A percentile compares a stretch with the other conserved stretches of the same genome.
Conservation (phyloP, 2,888 invertebrate species). For the Neoaliturus tenellus region DNA sequence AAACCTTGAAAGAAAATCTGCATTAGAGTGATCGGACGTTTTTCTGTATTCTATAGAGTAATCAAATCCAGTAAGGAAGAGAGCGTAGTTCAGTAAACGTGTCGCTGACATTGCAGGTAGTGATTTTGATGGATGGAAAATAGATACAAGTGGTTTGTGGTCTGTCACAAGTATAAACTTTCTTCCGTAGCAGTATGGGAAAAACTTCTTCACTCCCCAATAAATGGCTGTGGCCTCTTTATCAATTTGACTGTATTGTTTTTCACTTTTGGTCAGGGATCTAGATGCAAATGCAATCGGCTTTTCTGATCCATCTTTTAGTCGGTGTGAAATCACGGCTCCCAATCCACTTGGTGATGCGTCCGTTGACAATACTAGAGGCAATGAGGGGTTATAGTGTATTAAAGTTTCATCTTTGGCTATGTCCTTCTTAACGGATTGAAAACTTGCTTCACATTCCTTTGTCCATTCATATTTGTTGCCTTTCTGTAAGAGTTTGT, state of each 20-base stretch:
- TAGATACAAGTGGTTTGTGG: constrained; percentile 68
- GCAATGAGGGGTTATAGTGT: constrained; percentile 66
- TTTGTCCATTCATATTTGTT: constrained; percentile 59
- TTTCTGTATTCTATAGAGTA: constrained; percentile 34
- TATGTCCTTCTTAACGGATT: constrained; percentile 64
- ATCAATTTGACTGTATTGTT: constrained; percentile 70
- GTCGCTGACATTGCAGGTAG: constrained; percentile 45
- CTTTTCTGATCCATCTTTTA: constrained; percentile 68
- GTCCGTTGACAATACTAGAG: constrained; percentile 68
- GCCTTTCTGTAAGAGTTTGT: constrained; percentile 64
- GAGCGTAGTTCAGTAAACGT: constrained; percentile 42
- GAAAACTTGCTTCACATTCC: constrained; percentile 59
- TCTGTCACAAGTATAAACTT: constrained; percentile 69
- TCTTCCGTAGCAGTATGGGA: constrained; percentile 70
- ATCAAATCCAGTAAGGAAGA: constrained; percentile 42
- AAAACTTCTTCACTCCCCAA: constrained; percentile 70
- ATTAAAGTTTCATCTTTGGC: constrained; percentile 60
- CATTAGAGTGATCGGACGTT: constrained; percentile 14
- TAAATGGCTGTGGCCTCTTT: constrained; percentile 70
- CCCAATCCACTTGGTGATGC: constrained; percentile 69
- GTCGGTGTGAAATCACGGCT: constrained; percentile 68
- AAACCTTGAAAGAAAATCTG: constrained; percentile 49
- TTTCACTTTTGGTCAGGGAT: constrained; percentile 68
- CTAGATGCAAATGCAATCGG: constrained; percentile 70
- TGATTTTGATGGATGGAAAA: constrained; percentile 30